Evolutionary conservation across 2,113 vertebrate genomes (phyloP).

Genomic region (Notarius lentiginosus): DNA sequence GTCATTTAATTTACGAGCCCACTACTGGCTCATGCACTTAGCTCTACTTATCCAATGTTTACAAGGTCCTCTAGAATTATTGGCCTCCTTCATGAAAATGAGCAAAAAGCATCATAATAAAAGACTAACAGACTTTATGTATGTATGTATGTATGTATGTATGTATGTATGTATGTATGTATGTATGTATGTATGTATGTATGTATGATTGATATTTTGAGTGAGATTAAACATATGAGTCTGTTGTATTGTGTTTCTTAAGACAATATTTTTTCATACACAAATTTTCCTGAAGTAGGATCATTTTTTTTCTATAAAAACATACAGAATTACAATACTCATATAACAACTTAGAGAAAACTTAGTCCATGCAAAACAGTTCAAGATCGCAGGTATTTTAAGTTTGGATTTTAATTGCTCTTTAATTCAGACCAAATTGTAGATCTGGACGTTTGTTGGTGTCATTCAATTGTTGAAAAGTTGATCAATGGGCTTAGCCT

Average conservation of each 20-base stretch:
- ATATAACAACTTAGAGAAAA: not conserved
- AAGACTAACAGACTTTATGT: not conserved
- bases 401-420: not conserved
- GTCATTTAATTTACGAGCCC: not conserved
- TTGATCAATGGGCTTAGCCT: not conserved
- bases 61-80: not conserved
- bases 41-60: not conserved
- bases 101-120: not conserved
- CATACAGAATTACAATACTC: not conserved
- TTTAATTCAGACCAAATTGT: not conserved
- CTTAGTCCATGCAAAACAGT: not conserved
- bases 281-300: not conserved
- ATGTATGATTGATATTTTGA: not conserved
- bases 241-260: not conserved
- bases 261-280: not conserved
- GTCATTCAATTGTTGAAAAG: not conserved
- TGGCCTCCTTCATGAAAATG: not conserved
- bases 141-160: not conserved
- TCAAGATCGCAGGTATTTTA: not conserved
- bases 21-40: slow-evolving; percentile 5
- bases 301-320: not conserved
- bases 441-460: not conserved
- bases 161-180: no score
- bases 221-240: not conserved
- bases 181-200: no score